These are phyloP conservation scores for Ceratina calcarata DNA, from an alignment of 1,140 invertebrate species.

Conservation along the genomic window DNA sequence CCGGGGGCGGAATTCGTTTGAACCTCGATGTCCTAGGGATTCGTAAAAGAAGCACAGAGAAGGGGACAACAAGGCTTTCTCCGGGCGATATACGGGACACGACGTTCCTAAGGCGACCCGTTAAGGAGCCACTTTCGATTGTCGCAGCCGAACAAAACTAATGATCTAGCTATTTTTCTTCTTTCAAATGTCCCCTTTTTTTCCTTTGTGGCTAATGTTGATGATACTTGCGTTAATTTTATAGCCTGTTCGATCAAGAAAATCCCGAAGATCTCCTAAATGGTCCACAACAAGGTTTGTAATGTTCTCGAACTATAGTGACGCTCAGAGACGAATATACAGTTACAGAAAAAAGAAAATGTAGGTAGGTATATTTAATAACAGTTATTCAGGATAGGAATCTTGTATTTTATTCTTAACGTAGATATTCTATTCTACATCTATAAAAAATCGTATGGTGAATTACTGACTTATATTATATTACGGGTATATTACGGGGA, in stretches of 20 bases:
- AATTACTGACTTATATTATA: no score
- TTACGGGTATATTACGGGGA: no score
- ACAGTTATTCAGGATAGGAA: no score
- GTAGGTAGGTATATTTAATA: no score
- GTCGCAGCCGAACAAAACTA: constrained; percentile 41
- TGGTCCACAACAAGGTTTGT: not conserved
- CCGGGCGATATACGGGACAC: constrained; percentile 34
- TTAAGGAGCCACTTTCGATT: constrained; percentile 36
- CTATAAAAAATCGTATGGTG: no score
- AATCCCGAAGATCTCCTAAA: no score
- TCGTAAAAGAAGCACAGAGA: constrained; percentile 22
- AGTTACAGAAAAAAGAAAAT: no score
- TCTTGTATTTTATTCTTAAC: no score
- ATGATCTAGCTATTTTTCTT: constrained; percentile 24
- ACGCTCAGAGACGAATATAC: no score
- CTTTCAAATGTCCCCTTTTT: constrained; percentile 9
- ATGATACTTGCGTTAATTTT: not conserved
- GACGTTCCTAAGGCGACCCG: constrained; percentile 28
- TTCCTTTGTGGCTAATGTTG: not conserved
- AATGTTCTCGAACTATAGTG: not conserved
- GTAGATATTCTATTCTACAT: no score
- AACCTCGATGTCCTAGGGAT: constrained; percentile 16
- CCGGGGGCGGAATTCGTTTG: constrained; percentile 4
- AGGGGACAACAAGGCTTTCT: not conserved
- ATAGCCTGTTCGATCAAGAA: not conserved